Conservation (phyloP, 1,140 invertebrate species). For the Limonius californicus region DNA sequence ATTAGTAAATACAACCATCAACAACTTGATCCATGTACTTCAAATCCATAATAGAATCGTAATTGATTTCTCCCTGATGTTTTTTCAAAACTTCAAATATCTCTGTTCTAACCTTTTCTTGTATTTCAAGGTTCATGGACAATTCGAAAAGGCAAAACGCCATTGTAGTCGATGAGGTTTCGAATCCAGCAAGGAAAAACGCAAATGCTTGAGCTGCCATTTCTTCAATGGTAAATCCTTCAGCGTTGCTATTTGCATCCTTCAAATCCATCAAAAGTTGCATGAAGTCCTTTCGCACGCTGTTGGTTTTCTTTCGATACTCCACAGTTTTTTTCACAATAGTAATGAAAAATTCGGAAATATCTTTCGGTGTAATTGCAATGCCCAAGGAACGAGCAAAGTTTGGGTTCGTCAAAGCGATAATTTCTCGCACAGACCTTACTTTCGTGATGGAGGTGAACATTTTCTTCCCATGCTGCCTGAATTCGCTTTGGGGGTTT, state of each 20-base stretch:
- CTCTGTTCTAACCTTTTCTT: constrained; percentile 48
- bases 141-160: constrained; percentile 50
- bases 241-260: constrained; percentile 36
- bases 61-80: constrained; percentile 51
- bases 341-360: constrained; percentile 39
- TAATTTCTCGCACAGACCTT: neutral
- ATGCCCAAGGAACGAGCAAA: constrained; percentile 3
- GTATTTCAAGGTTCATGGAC: constrained; percentile 47
- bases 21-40: constrained; percentile 37
- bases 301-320: constrained; percentile 47
- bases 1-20: too few species aligned
- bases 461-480: constrained; percentile 20
- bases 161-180: constrained; percentile 48
- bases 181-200: constrained; percentile 50
- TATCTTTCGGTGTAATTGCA: constrained; percentile 19
- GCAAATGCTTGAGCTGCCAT: constrained; percentile 29
- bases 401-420: neutral
- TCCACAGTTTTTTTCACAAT: constrained; percentile 45
- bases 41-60: constrained; percentile 56
- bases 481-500: constrained; percentile 45
- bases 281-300: constrained; percentile 52
- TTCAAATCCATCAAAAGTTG: constrained; percentile 53
- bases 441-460: neutral
- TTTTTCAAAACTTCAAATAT: constrained; percentile 47
- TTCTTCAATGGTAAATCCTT: constrained; percentile 21